Conservation (phyloP, 1,140 invertebrate species). For the Drosophila novamexicana region DNA sequence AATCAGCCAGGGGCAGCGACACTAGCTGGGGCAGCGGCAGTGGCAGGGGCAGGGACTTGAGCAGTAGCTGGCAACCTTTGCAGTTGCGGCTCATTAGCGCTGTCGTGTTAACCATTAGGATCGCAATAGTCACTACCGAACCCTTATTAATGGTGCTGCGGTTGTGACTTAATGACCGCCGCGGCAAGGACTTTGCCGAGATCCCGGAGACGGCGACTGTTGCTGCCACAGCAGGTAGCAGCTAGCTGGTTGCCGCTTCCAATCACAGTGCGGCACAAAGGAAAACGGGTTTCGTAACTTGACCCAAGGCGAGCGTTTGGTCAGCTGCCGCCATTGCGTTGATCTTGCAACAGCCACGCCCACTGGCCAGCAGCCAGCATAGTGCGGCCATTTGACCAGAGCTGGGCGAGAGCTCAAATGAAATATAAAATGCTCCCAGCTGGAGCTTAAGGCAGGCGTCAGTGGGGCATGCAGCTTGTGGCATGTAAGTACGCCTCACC, state of each 20-base stretch:
- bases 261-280: slow-evolving; percentile 57
- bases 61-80: background rate
- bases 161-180: slow-evolving; percentile 60
- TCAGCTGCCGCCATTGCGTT: slow-evolving; percentile 64
- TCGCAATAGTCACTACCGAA: slow-evolving; percentile 14
- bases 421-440: background rate
- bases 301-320: slow-evolving; percentile 55
- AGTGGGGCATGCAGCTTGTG: slow-evolving; percentile 1
- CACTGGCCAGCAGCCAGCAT: slow-evolving; percentile 2
- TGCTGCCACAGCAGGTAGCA: background rate
- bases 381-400: background rate
- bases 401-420: background rate
- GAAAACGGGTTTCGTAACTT: slow-evolving; percentile 68
- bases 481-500: background rate
- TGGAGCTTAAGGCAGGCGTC: too few relatives aligned
- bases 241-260: slow-evolving; percentile 41
- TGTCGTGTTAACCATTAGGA: slow-evolving; percentile 67
- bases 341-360: slow-evolving; percentile 48
- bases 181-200: slow-evolving; percentile 6
- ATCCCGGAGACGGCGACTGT: background rate
- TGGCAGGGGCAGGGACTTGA: too few relatives aligned
- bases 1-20: slow-evolving; percentile 45
- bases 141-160: slow-evolving; percentile 56
- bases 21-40: background rate
- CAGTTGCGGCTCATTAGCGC: slow-evolving; percentile 70